Evolutionary conservation across 92 coral and sea anemone species (phyloP).

Genomic region (Palythoa grandis): DNA sequence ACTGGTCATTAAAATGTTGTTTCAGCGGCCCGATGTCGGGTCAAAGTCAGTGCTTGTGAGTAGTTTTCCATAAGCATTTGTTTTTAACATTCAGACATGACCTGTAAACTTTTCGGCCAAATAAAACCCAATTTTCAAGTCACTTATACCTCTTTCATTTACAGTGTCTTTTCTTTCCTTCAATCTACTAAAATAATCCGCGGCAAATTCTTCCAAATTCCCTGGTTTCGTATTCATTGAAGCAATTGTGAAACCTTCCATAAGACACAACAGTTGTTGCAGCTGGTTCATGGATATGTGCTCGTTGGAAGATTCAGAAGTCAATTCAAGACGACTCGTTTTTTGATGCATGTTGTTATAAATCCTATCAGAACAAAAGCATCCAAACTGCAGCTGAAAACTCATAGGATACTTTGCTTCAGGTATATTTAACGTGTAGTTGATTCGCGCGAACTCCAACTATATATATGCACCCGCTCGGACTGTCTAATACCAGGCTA

Average conservation of each 20-base stretch:
- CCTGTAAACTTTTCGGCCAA: constrained; percentile 58
- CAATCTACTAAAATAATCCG: constrained; percentile 53
- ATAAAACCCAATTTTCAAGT: constrained; percentile 65
- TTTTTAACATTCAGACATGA: neutral
- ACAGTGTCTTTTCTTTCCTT: constrained; percentile 52
- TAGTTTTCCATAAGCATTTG: neutral
- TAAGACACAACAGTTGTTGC: constrained; percentile 60
- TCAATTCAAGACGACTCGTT: neutral
- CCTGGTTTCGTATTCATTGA: constrained; percentile 58
- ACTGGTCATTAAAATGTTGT: neutral
- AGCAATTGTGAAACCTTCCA: constrained; percentile 67
- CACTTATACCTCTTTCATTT: constrained; percentile 57
- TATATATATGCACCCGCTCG: neutral
- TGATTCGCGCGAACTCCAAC: neutral
- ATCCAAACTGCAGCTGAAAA: neutral
- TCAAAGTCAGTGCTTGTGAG: neutral
- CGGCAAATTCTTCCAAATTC: constrained; percentile 64
- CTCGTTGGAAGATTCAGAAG: neutral
- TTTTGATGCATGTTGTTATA: constrained; percentile 35
- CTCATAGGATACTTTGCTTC: neutral
- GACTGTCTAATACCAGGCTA: neutral
- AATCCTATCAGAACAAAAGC: too few relatives aligned
- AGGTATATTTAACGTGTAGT: neutral
- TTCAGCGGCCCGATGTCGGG: neutral
- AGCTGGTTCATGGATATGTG: constrained; percentile 42